A percentile compares a stretch with the other conserved stretches of the same genome.
These are phyloP conservation scores for Pteropus alecto DNA, from an alignment of 2,113 vertebrate species.

Conservation along the genomic window DNA sequence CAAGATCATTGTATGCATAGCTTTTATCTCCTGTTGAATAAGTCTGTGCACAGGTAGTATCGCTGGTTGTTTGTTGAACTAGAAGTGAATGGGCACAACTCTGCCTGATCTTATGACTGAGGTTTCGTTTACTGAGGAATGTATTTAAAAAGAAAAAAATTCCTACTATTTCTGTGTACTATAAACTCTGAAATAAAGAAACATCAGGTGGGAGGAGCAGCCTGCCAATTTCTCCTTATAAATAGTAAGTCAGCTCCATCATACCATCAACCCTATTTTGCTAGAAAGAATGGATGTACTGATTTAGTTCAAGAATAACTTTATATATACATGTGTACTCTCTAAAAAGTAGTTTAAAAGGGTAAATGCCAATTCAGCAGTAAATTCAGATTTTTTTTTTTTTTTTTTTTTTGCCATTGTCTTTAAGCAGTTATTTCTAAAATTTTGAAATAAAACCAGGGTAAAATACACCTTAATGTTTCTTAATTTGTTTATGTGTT, in stretches of 20 bases:
- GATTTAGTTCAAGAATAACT: background rate
- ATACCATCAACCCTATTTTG: background rate
- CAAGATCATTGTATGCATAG: fast-evolving
- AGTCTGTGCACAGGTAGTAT: too few species aligned
- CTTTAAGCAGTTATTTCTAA: background rate
- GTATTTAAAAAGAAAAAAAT: background rate
- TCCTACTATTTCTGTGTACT: background rate
- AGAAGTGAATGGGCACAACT: background rate
- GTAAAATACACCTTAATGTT: background rate
- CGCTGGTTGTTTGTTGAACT: background rate
- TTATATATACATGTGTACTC: background rate
- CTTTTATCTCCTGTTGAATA: background rate
- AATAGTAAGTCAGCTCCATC: background rate
- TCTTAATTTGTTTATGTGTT: background rate
- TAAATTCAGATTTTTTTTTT: background rate
- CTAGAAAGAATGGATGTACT: background rate
- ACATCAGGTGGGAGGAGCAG: background rate
- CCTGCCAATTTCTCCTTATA: background rate
- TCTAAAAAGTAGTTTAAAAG: background rate
- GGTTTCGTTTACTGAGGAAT: background rate
- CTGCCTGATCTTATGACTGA: background rate
- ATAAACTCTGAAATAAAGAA: background rate
- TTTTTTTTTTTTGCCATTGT: background rate
- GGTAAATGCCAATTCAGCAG: background rate
- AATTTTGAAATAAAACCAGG: background rate